Conservation (phyloP, 92 coral and sea anemone genomes). For the Anthopleura xanthogrammica region DNA sequence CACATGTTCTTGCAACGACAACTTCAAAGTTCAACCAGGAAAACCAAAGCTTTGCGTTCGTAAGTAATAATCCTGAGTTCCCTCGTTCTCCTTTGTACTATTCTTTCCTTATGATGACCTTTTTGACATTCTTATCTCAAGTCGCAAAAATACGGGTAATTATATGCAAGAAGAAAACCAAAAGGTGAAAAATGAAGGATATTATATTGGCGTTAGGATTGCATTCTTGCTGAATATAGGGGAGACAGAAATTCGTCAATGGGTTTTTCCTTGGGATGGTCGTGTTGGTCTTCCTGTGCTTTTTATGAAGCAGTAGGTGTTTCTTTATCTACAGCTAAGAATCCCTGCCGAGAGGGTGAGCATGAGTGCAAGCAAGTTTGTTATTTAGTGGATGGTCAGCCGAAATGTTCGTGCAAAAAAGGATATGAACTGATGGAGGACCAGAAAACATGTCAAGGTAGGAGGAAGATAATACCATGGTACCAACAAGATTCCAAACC, state of each 20-base stretch:
- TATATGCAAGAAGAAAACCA: too few relatives aligned
- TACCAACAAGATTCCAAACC: too few relatives aligned
- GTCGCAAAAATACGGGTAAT: neutral
- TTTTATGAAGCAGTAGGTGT: neutral
- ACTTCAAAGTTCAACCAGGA: constrained; percentile 44
- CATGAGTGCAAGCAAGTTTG: constrained; percentile 33
- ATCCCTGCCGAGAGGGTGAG: constrained; percentile 21
- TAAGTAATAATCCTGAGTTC: constrained; percentile 17
- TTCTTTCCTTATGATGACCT: neutral
- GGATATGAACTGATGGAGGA: constrained; percentile 46
- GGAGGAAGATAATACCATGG: neutral
- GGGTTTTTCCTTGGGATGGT: too few relatives aligned
- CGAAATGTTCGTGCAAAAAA: constrained; percentile 37
- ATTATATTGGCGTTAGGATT: too few relatives aligned
- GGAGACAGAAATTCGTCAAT: neutral
- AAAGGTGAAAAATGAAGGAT: too few relatives aligned
- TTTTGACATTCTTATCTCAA: neutral
- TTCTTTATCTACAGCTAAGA: constrained; percentile 13
- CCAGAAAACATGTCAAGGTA: constrained; percentile 44
- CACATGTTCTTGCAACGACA: constrained; percentile 44
- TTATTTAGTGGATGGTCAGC: constrained; percentile 5
- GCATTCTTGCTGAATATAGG: too few relatives aligned
- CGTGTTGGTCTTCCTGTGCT: too few relatives aligned
- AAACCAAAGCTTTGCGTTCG: constrained; percentile 55
- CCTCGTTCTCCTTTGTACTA: neutral